Conservation (phyloP, 2,888 invertebrate genomes). For the Epinotia ramella region DNA sequence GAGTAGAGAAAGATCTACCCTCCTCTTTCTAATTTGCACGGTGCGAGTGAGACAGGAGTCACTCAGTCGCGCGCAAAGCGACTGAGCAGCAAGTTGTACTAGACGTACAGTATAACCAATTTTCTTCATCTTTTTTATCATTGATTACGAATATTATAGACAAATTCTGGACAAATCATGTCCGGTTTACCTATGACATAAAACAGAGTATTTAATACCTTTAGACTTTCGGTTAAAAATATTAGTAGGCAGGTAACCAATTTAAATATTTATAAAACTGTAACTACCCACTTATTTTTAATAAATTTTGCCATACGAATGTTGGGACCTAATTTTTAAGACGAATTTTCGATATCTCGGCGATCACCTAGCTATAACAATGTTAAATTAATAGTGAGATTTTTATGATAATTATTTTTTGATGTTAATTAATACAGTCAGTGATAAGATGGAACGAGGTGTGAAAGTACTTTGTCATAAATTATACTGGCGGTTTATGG, state of each 20-base stretch:
- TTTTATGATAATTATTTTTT: constrained; percentile 27
- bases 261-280: constrained; percentile 2
- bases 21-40: too few species aligned
- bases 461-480: constrained; percentile 21
- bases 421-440: constrained; percentile 15
- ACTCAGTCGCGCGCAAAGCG: too few species aligned
- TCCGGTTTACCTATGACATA: not conserved
- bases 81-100: too few species aligned
- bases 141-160: not conserved
- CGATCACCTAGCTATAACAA: constrained; percentile 33
- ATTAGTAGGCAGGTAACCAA: constrained; percentile 10
- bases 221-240: not conserved
- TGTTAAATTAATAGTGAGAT: constrained; percentile 44
- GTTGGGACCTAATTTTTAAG: constrained; percentile 55
- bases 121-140: constrained; percentile 6
- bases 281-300: constrained; percentile 43
- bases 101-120: not conserved
- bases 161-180: not conserved
- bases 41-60: too few species aligned
- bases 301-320: constrained; percentile 50
- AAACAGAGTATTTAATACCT: not conserved
- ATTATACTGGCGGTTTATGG: constrained; percentile 62
- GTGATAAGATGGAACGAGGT: not conserved
- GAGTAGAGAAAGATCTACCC: too few species aligned
- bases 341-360: constrained; percentile 42